phyloP scores from a whole-genome alignment of 2,888 invertebrate species.

The Helleia helle region DNA sequence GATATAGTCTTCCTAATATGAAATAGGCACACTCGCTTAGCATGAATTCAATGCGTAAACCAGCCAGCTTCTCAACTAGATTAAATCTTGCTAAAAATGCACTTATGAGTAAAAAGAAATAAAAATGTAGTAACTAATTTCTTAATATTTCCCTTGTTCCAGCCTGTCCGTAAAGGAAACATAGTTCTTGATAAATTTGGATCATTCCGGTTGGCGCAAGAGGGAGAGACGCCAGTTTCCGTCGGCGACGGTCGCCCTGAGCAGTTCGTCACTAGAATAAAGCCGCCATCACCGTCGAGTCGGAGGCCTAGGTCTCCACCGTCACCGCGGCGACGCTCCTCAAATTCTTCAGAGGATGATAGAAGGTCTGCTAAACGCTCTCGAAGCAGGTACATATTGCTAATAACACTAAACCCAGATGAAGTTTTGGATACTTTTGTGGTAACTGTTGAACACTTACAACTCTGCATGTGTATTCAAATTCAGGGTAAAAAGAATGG shows the following conservation, averaged over 20 bases:
- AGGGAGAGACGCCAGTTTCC: conserved; percentile 63
- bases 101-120: too few relatives aligned
- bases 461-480: too few relatives aligned
- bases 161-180: conserved; percentile 67
- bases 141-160: too few relatives aligned
- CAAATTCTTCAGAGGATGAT: conserved; percentile 48
- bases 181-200: conserved; percentile 84
- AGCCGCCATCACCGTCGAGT: conserved; percentile 49
- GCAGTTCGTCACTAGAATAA: conserved; percentile 67
- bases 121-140: too few relatives aligned
- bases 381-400: conserved; percentile 46
- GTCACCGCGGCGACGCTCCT: conserved; percentile 57
- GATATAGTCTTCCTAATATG: too few relatives aligned
- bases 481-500: too few relatives aligned
- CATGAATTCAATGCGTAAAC: too few relatives aligned
- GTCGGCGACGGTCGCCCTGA: conserved; percentile 65
- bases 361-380: conserved; percentile 48
- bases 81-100: too few relatives aligned
- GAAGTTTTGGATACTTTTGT: too few relatives aligned
- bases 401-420: too few relatives aligned
- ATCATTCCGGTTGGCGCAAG: conserved; percentile 77
- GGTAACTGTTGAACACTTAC: neutral
- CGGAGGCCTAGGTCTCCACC: conserved; percentile 60
- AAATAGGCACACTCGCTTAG: too few relatives aligned
- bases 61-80: too few relatives aligned